Evolutionary conservation across 2,888 invertebrate genomes (phyloP), one percentile per base, ranked within the genome.

Genomic region (Eulithis prunata): DNA sequence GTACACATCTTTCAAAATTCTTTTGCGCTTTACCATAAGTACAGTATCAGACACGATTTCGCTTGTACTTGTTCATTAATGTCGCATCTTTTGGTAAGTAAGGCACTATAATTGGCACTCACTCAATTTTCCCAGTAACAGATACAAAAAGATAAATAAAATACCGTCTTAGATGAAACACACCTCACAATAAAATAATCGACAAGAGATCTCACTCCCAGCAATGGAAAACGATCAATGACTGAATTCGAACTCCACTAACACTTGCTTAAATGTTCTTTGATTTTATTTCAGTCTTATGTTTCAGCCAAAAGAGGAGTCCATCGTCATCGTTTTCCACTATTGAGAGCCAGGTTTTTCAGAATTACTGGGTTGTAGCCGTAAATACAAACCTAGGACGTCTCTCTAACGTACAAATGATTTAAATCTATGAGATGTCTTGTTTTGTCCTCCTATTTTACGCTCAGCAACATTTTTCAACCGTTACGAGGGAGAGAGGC

Each of bases 1-100:
- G 90, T 87, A 86, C 83, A 91, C 91, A 92, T 92, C 92, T 91
- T 91, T 92, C 91, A 92, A 90, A 81, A 74, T 74, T 74, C 65
- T 76, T 78, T 78, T 74, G 64, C 71, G 73, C 78, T 77, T 80
- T 51, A 57, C 52, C 68, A 68, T 69, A 53, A 56, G 43, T 64
- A 59, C 58, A 55, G 14, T 56, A 53, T 61, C 54, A 52, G 6
- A 57, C 32, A 63, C 54, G 58, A 46, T 55, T 57, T 57, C 14
- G 55, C 51, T 66, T 58, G 28, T 56, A 49, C 62, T 55, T 54
- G 53, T 59, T 59, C 52, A 46, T 59, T 61, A 36, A 45, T 68
- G 53, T 68, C 56, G 38, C 21, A 47, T 62, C 53, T 47, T 66
- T 41, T 55, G 7, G 21, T 55, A 53, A 1, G 21, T 55, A 57